A percentile compares a stretch with the other conserved stretches of the same genome.
phyloP scores from a whole-genome alignment of 2,797 vertebrate species.

The Hirundo rustica region DNA sequence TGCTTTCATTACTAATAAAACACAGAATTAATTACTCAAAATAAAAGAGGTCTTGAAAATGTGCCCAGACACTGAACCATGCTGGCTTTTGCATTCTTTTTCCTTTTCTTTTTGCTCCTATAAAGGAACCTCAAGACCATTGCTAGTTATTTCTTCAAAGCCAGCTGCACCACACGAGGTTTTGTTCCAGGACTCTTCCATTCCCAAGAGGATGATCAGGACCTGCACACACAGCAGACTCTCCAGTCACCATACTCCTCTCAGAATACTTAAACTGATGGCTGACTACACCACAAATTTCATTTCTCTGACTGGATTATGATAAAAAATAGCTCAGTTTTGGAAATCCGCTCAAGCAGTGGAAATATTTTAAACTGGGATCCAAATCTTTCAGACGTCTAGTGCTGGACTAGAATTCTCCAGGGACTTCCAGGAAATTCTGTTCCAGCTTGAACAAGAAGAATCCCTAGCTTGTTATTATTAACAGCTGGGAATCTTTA shows the following conservation, averaged over 20 bases:
- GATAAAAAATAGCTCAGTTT: background rate
- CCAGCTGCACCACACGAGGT: background rate
- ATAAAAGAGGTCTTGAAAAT: conserved; percentile 57
- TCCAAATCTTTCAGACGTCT: background rate
- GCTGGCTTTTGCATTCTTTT: background rate
- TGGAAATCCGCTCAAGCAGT: background rate
- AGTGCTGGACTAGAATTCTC: background rate
- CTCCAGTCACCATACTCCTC: background rate
- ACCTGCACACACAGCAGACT: background rate
- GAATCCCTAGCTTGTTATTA: background rate
- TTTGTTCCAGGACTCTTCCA: background rate
- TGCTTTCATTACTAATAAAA: conserved; percentile 68
- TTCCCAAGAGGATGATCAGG: background rate
- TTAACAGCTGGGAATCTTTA: conserved; percentile 31
- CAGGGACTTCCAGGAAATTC: background rate
- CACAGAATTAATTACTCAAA: conserved; percentile 72
- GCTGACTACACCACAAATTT: background rate
- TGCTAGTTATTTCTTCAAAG: background rate
- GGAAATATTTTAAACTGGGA: background rate
- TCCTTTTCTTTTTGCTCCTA: background rate
- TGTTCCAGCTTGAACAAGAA: background rate
- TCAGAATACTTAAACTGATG: background rate
- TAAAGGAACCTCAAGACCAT: background rate
- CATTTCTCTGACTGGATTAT: background rate
- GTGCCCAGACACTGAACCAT: background rate